These are phyloP conservation scores for Apamea crenata DNA, from an alignment of 2,888 invertebrate genomes.

Conservation along the genomic window DNA sequence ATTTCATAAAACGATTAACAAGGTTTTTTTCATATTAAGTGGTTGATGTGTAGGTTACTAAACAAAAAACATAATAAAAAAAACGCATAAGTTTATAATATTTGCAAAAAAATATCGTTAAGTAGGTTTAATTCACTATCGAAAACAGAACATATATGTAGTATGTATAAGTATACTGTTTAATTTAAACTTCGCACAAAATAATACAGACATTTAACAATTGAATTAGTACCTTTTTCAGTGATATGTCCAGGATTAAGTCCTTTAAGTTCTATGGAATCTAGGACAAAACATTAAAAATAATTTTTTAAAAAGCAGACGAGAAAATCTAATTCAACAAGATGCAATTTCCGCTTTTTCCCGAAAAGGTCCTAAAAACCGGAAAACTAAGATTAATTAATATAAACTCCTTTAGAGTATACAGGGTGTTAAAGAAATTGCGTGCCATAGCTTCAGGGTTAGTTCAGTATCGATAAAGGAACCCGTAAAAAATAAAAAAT, in stretches of 20 bases:
- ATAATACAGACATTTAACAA: slow-evolving; percentile 13
- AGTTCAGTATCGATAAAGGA: too few relatives aligned
- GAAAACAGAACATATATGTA: slow-evolving; percentile 1
- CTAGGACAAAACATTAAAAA: slow-evolving; percentile 26
- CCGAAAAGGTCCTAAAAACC: neutral
- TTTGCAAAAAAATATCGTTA: slow-evolving; percentile 2
- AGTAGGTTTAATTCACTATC: neutral
- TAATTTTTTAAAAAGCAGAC: neutral
- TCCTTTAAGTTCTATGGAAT: slow-evolving; percentile 12
- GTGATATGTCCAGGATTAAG: slow-evolving; percentile 10
- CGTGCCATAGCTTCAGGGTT: too few relatives aligned
- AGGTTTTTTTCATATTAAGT: neutral
- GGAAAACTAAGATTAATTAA: neutral
- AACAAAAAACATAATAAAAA: neutral
- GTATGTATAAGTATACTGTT: neutral
- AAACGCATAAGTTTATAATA: neutral
- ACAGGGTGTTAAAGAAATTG: too few relatives aligned
- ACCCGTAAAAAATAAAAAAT: too few relatives aligned
- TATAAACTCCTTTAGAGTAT: too few relatives aligned
- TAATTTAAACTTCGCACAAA: neutral
- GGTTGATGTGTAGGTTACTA: slow-evolving; percentile 1
- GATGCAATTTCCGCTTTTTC: too few relatives aligned
- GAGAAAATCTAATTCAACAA: neutral
- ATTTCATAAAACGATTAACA: neutral
- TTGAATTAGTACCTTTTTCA: slow-evolving; percentile 21